phyloP scores from a whole-genome alignment of 2,888 invertebrate genomes.

The Hydroisotoma schaefferi region DNA sequence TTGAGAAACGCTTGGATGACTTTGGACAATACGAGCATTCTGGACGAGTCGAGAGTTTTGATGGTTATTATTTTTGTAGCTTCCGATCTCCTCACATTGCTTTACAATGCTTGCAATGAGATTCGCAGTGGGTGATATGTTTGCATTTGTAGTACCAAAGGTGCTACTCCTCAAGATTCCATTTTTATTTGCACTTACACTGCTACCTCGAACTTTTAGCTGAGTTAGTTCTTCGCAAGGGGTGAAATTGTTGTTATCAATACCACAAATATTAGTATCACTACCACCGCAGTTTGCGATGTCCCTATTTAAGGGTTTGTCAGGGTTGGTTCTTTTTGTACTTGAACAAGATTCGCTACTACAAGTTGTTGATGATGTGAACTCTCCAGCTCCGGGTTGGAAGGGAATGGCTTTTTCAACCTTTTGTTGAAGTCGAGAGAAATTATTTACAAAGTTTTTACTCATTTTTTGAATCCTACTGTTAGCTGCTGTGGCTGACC shows the following conservation, averaged over 20 bases:
- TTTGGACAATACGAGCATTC: slow-evolving; percentile 37
- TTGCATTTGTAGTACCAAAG: too few species aligned
- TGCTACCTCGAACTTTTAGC: background rate
- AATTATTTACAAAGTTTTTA: slow-evolving; percentile 44
- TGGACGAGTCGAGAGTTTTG: slow-evolving; percentile 20
- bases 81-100: slow-evolving; percentile 2
- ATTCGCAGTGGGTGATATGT: slow-evolving; percentile 12
- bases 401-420: slow-evolving; percentile 41
- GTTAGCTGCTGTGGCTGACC: slow-evolving; percentile 46
- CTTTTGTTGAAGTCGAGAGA: slow-evolving; percentile 43
- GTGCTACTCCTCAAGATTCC: background rate
- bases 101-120: slow-evolving; percentile 5
- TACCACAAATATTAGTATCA: background rate
- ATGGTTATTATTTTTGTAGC: background rate
- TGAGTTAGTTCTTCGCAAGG: background rate
- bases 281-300: background rate
- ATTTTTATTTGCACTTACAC: background rate
- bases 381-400: background rate
- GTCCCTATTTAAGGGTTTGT: background rate
- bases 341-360: background rate
- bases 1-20: slow-evolving; percentile 54
- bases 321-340: background rate
- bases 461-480: slow-evolving; percentile 45
- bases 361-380: background rate
- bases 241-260: background rate